Evolutionary conservation across 2,113 vertebrate species (phyloP), one percentile per base, ranked within the genome.

Genomic region (Cyanoderma ruficeps): DNA sequence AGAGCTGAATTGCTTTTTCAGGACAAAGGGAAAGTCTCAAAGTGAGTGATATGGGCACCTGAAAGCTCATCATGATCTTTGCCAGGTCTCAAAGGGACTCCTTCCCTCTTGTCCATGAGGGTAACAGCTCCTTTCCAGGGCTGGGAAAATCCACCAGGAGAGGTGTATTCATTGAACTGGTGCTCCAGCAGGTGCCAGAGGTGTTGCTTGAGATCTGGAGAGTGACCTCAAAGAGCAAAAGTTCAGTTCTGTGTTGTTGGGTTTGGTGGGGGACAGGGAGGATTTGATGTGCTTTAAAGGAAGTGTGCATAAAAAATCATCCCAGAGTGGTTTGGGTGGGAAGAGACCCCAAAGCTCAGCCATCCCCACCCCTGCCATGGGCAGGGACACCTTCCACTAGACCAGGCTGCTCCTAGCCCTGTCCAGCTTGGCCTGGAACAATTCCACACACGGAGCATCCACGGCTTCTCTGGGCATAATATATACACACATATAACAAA

Each of bases 111-210:
- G 33, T 30, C 44, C 52, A 6, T 27, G 52, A 74, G 23, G 27
- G 27, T 67, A 67, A 63, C 20, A 67, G 50, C 16, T 78, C 13
- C 24, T 60, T 71, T 56, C 13, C 20, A 33, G 33, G 57, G 22
- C 60, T 59, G 52, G 28, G 31, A 17, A 85, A 64, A 82, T 15
- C 21, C 33, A n/a, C 20, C n/a, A 69, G 59, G 41, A 93, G 15
- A 19, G 0, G 5, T 1, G 3, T 6, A 15, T 79, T 39, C 44
- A 23, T 33, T 56, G 35, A 61, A 25, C 6, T 33, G 11, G 10
- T 61, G n/a, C 11, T 63, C 18, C 59, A 89, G 37, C 33, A n/a
- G 15, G 22, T 44, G 42, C 60, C 49, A 84, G 28, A 53, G 18
- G 13, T 27, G 23, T n/a, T 63, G 23, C 13, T 5, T 75, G 56